Evolutionary conservation across 2,113 vertebrate species (phyloP).

Genomic region (Calonectris borealis): DNA sequence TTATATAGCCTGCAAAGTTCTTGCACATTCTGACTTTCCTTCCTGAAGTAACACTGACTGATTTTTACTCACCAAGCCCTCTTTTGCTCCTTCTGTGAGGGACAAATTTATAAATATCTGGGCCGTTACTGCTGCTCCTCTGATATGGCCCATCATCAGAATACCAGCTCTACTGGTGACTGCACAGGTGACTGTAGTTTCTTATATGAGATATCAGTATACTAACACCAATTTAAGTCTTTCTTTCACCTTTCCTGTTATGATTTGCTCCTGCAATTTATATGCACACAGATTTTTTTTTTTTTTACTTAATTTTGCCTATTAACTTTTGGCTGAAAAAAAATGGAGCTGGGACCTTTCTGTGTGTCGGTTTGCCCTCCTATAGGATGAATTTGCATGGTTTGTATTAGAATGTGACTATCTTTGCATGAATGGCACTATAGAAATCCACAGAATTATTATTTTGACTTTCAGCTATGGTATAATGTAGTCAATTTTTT

Average conservation of each 20-base stretch:
- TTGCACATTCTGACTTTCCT: neutral
- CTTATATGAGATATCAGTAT: neutral
- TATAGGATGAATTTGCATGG: neutral
- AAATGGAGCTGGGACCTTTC: neutral
- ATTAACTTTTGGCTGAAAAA: neutral
- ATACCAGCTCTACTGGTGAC: neutral
- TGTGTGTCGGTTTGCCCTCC: neutral
- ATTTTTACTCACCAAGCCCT: neutral
- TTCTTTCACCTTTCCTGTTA: neutral
- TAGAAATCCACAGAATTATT: neutral
- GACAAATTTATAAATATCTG: neutral
- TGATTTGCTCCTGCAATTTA: neutral
- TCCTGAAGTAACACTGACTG: neutral
- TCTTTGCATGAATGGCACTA: neutral
- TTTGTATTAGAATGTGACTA: neutral
- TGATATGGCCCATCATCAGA: neutral
- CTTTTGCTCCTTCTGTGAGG: neutral
- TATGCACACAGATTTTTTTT: neutral
- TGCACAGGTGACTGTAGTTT: neutral
- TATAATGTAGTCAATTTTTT: neutral
- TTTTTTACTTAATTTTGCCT: neutral
- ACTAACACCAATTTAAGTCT: neutral
- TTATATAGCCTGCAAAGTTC: neutral
- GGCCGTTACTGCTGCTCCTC: neutral
- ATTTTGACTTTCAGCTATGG: neutral